These are phyloP conservation scores for Spialia ferax DNA, from an alignment of 2,888 invertebrate species.

Conservation along the genomic window DNA sequence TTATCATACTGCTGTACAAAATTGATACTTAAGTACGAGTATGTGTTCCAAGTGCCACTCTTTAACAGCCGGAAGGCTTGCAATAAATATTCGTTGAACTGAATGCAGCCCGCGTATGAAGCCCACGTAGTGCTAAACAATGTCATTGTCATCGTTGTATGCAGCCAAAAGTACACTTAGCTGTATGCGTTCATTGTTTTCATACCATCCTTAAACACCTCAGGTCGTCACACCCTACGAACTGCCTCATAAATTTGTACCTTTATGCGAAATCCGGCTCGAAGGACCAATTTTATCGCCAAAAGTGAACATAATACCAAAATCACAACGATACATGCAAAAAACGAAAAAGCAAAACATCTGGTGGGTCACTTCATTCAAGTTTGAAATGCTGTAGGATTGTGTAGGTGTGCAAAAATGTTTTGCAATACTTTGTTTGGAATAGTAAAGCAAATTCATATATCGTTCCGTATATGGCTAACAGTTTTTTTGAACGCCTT, in stretches of 20 bases:
- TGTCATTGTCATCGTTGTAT: conserved; percentile 60
- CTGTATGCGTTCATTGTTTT: conserved; percentile 63
- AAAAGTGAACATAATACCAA: not conserved
- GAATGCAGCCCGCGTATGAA: conserved; percentile 14
- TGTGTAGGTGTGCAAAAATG: conserved; percentile 6
- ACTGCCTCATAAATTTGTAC: not conserved
- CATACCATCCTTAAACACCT: conserved; percentile 56
- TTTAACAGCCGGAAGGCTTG: not conserved
- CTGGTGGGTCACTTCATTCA: not conserved
- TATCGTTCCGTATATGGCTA: conserved; percentile 14
- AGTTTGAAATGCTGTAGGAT: not conserved
- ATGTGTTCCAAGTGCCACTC: not conserved
- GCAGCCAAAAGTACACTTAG: conserved; percentile 26
- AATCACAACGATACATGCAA: not conserved
- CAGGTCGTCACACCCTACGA: conserved; percentile 4
- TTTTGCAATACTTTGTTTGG: not conserved
- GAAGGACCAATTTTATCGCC: conserved; percentile 14
- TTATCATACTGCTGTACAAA: not conserved
- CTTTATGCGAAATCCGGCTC: not conserved
- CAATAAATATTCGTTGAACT: conserved; percentile 20
- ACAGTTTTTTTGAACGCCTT: conserved; percentile 11
- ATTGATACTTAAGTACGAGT: too few relatives aligned
- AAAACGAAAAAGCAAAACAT: not conserved
- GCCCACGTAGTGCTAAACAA: conserved; percentile 55
- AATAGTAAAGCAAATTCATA: conserved; percentile 17